Base-by-base conservation (phyloP, 1,140 invertebrate genomes). In the Cydia strobilella region DNA sequence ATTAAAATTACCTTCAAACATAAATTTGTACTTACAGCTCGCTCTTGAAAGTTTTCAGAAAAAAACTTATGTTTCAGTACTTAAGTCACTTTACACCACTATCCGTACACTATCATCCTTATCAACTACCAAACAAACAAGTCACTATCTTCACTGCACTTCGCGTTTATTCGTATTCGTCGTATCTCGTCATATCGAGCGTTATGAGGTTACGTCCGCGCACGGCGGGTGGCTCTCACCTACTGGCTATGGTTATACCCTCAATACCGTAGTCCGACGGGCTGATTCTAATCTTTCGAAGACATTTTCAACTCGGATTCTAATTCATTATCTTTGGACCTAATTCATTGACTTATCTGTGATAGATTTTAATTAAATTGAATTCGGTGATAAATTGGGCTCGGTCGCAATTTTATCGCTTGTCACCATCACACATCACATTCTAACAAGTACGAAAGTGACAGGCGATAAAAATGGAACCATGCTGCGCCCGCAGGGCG, bases 311-410 rank as follows among this genome's bases (percentile, higher is more conserved):
- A 65, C 63, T n/a, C 25, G 63, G 4, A 23, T 13, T 66, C 63
- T 13, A 65, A 65, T 66, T 35, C 23, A 35, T 66, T 66, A 66
- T 66, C 63, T 66, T 31, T 66, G 63, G 10, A 4, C 20, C 7
- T 23, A 62, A 31, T 66, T 66, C 63, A 66, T 66, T 66, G 63
- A 66, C 63, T 66, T 66, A 66, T 66, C 63, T 31, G 63, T 31
- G 62, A 63, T 66, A 54, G 51, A 54, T 7, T 54, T 66, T 31
- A n/a, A 66, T 66, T 66, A n/a, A 66, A 66, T 66, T 66, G 63
- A 66, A 66, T 31, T 31, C 27, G 25, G n/a, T n/a, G 63, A 66
- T 66, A 66, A 66, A 66, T 66, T 66, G 27, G n/a, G n/a, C n/a
- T n/a, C n/a, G n/a, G n/a, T n/a, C n/a, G n/a, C n/a, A n/a, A n/a